Evolutionary conservation across 1,140 invertebrate genomes (phyloP), one percentile per base, ranked within the genome.

Genomic region (Cecropterus lyciades): DNA sequence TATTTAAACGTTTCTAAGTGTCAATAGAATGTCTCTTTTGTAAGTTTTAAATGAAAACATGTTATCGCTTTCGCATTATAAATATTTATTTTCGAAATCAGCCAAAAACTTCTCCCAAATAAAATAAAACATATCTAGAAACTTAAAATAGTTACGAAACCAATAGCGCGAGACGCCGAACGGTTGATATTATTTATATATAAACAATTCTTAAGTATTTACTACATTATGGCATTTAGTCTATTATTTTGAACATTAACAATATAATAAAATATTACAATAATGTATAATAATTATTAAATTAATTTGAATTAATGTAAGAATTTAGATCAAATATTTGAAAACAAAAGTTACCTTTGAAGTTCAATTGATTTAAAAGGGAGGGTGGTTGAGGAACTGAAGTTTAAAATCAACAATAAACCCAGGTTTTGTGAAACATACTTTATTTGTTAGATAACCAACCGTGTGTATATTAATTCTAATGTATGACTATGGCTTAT

Each of bases 71-170:
- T 82, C 82, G 78, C 80, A 80, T 85, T 84, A 85, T 85, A 87
- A 87, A 84, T 87, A 85, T 89, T 85, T 87, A 85, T 85, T 89
- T 80, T 80, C 72, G 73, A 83, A 89, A 87, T 89, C 82, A 85
- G 83, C 85, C 84, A 88, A 87, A 57, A 85, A 87, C 77, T 84
- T 79, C 69, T 80, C 77, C 80, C 79, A 84, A 87, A 83, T 82
- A 79, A 83, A 84, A 76, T 80, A 82, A 83, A 84, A 76, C 79
- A 73, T 80, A 84, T 73, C 72, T 81, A 85, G 80, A 83, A 85
- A 87, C 78, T 79, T 84, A 84, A 80, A 69, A 59, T 60, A 60
- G 11, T 69, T 24, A 64, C 45, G 51, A 67, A 67, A 59, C 42
- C 42, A 59, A 57, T 42, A 45, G 40, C 40, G 40, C 16, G 20